A percentile compares a stretch with the other conserved stretches of the same genome.
Conservation (phyloP, 2,113 vertebrate species). For the Macroglossus sobrinus region DNA sequence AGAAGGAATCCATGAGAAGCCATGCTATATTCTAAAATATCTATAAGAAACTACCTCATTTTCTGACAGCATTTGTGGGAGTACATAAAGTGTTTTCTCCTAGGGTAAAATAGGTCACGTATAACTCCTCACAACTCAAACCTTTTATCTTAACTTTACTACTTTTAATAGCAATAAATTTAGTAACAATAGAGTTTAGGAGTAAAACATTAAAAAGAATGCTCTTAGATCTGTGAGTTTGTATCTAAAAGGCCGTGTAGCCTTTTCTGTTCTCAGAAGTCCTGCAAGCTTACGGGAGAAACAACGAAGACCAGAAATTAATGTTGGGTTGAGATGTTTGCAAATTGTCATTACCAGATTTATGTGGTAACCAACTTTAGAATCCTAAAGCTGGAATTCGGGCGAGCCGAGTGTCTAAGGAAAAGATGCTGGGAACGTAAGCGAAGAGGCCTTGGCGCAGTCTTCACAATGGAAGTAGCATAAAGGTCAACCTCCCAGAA, state of each 20-base stretch:
- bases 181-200: background rate
- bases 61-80: background rate
- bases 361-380: background rate
- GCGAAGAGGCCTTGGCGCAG: background rate
- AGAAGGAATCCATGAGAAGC: background rate
- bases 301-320: background rate
- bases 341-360: background rate
- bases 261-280: background rate
- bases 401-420: background rate
- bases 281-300: background rate
- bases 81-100: background rate
- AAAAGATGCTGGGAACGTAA: background rate
- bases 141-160: background rate
- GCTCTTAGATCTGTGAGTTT: background rate
- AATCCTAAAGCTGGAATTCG: background rate
- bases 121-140: background rate
- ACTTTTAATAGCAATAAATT: background rate
- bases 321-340: background rate
- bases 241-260: background rate
- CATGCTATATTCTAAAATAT: background rate
- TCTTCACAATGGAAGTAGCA: background rate
- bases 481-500: background rate
- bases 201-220: background rate
- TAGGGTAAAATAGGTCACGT: background rate
- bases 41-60: background rate